Evolutionary conservation across 2,113 vertebrate genomes (phyloP).

Genomic region (Egretta garzetta): DNA sequence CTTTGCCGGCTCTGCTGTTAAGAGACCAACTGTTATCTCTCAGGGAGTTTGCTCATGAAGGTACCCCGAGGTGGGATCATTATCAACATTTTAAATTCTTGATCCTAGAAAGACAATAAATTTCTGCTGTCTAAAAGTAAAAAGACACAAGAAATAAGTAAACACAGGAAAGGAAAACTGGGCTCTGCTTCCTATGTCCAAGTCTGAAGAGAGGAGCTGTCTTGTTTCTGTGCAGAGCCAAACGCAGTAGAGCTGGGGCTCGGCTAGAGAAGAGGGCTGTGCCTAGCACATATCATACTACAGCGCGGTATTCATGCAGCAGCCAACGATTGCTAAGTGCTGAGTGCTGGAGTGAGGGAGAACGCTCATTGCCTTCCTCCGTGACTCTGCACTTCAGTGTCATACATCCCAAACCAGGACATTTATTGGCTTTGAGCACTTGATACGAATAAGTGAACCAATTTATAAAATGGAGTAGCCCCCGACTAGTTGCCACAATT

Average conservation of each 20-base stretch:
- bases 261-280: not conserved
- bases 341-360: not conserved
- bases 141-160: not conserved
- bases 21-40: not conserved
- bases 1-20: not conserved
- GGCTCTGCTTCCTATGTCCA: not conserved
- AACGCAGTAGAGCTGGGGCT: not conserved
- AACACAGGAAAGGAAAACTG: not conserved
- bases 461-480: not conserved
- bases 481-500: not conserved
- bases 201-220: not conserved
- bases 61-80: not conserved
- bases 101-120: conserved; percentile 5
- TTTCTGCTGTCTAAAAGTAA: not conserved
- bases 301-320: not conserved
- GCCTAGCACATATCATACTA: not conserved
- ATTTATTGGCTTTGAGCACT: not conserved
- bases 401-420: not conserved
- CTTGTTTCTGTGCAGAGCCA: not conserved
- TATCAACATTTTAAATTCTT: conserved; percentile 52
- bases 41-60: not conserved
- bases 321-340: not conserved
- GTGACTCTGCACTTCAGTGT: not conserved
- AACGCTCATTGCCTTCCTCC: not conserved
- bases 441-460: not conserved